Evolutionary conservation across 2,797 vertebrate genomes (phyloP).

Genomic region (Hydrolagus colliei): DNA sequence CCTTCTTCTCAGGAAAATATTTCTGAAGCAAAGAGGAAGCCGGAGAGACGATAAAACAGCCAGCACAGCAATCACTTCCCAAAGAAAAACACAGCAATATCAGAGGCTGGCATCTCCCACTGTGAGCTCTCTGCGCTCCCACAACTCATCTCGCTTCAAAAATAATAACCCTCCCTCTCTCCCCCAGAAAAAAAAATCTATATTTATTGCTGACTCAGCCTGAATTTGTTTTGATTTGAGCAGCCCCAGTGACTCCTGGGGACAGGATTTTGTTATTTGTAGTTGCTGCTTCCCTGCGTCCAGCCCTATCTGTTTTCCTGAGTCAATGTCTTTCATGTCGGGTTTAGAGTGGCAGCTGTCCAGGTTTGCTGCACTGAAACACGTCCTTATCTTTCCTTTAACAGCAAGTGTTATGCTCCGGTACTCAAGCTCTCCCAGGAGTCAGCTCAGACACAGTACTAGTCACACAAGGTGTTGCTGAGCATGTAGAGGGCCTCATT

Average conservation of each 20-base stretch:
- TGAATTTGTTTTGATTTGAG: not conserved
- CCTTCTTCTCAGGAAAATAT: not conserved
- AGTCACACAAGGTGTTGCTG: too few species aligned
- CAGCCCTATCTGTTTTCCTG: not conserved
- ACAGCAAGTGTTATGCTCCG: too few species aligned
- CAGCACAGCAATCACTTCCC: not conserved
- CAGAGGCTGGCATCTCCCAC: slow-evolving; percentile 16
- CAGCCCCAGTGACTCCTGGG: not conserved
- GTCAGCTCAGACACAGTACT: too few species aligned
- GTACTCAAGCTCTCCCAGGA: too few species aligned
- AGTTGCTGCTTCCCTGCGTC: not conserved
- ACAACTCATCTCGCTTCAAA: slow-evolving; percentile 15
- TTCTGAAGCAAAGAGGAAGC: slow-evolving; percentile 13
- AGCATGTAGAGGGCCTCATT: too few species aligned
- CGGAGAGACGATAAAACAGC: slow-evolving; percentile 2
- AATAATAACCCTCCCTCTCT: not conserved
- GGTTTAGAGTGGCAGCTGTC: not conserved
- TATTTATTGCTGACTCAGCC: not conserved
- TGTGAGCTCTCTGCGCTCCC: not conserved
- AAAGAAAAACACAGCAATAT: slow-evolving; percentile 17
- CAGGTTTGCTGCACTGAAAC: not conserved
- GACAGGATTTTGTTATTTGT: not conserved
- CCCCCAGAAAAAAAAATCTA: slow-evolving; percentile 15
- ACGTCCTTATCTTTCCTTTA: too few species aligned
- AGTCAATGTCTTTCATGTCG: not conserved